Conservation (phyloP, 2,797 vertebrate species). For the Chaenodraco wilsoni region DNA sequence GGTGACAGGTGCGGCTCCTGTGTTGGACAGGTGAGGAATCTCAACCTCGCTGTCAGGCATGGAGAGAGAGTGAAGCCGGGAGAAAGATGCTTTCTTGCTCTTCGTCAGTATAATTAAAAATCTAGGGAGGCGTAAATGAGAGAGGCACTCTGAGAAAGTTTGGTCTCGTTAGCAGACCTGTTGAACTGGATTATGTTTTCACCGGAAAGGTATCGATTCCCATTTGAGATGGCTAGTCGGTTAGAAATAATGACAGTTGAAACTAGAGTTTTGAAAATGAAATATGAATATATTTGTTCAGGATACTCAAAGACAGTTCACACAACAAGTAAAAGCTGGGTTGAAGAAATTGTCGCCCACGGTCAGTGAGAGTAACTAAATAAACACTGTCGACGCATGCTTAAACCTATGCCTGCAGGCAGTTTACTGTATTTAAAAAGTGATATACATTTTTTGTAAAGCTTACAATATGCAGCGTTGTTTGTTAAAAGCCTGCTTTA, state of each 20-base stretch:
- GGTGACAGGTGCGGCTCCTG: slow-evolving; percentile 86
- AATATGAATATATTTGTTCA: background rate
- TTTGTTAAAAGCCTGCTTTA: too few species aligned
- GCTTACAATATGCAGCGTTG: too few species aligned
- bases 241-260: background rate
- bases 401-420: too few species aligned
- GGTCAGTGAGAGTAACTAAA: too few species aligned
- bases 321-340: background rate
- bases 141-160: slow-evolving; percentile 81
- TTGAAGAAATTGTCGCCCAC: too few species aligned
- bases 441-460: too few species aligned
- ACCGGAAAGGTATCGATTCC: slow-evolving; percentile 50
- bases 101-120: slow-evolving; percentile 86
- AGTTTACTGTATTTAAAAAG: too few species aligned
- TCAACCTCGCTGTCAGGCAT: slow-evolving; percentile 84
- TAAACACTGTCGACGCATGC: too few species aligned
- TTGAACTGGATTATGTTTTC: slow-evolving; percentile 67
- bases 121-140: slow-evolving; percentile 81
- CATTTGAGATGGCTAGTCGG: slow-evolving; percentile 21
- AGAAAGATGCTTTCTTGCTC: slow-evolving; percentile 72
- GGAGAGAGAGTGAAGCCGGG: slow-evolving; percentile 48
- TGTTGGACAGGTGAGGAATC: slow-evolving; percentile 88
- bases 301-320: slow-evolving; percentile 7
- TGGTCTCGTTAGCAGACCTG: slow-evolving; percentile 76
- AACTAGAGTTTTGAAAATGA: background rate